Percentiles rank a stretch among this genome's conserved stretches.
These are phyloP conservation scores for Cyanoliseus patagonus DNA, from an alignment of 2,113 vertebrate genomes.

Conservation along the genomic window DNA sequence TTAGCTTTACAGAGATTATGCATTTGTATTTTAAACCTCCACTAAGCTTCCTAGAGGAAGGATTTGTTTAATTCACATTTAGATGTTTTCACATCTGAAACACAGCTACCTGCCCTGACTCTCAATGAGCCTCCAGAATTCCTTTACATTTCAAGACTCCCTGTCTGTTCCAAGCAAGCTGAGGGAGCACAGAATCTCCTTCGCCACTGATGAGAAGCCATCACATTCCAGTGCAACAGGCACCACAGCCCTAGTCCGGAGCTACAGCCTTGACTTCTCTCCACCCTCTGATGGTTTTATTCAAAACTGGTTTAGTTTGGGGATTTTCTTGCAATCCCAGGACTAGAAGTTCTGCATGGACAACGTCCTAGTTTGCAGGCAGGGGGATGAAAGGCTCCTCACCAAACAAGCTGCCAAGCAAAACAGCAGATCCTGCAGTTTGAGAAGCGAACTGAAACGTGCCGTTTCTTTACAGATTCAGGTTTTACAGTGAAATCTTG, in stretches of 20 bases:
- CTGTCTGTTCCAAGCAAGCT: not conserved
- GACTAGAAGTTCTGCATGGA: not conserved
- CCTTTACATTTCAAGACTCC: not conserved
- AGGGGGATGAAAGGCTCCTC: not conserved
- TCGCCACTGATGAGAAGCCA: not conserved
- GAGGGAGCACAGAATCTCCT: not conserved
- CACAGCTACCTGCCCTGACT: not conserved
- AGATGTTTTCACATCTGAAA: not conserved
- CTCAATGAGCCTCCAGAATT: not conserved
- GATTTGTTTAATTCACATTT: slow-evolving; percentile 4
- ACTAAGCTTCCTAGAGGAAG: not conserved
- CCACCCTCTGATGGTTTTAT: not conserved
- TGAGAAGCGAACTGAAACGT: not conserved
- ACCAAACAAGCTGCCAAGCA: not conserved
- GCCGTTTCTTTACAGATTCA: not conserved
- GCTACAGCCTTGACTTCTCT: not conserved
- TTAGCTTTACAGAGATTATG: slow-evolving; percentile 10
- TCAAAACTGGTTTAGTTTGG: not conserved
- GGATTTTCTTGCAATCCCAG: not conserved
- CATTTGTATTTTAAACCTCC: not conserved
- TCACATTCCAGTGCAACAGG: not conserved
- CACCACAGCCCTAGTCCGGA: not conserved
- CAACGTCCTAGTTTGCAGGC: not conserved
- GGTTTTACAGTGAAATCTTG: not conserved
- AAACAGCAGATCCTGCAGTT: not conserved